Evolutionary conservation across 2,113 vertebrate species (phyloP).

Genomic region (Antechinus flavipes): DNA sequence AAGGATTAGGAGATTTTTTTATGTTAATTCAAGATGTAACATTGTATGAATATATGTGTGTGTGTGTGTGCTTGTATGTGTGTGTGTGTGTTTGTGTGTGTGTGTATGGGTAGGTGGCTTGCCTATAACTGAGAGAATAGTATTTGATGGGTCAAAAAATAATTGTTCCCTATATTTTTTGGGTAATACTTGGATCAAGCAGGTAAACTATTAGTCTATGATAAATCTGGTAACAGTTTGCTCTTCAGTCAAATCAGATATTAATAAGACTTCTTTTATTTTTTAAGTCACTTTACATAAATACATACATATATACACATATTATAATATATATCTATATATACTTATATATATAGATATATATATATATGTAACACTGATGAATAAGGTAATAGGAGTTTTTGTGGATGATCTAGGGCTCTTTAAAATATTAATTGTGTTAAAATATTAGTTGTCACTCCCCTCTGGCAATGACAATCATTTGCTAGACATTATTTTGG

Average conservation of each 20-base stretch:
- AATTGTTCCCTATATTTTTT: not conserved
- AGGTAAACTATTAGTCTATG: not conserved
- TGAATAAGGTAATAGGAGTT: not conserved
- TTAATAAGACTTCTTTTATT: not conserved
- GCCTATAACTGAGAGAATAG: not conserved
- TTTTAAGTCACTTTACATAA: not conserved
- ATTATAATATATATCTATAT: no score
- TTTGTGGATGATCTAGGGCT: not conserved
- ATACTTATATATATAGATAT: no score
- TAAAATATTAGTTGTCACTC: not conserved
- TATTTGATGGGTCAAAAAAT: not conserved
- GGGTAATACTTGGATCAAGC: not conserved
- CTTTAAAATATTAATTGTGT: not conserved
- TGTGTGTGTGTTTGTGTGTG: not conserved
- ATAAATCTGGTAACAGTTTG: not conserved
- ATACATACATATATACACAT: no score
- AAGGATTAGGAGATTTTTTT: not conserved
- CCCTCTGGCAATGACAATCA: not conserved
- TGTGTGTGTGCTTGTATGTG: not conserved
- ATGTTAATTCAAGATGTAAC: not conserved
- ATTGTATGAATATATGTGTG: not conserved
- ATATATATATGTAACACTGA: not conserved
- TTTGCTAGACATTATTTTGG: constrained; percentile 32
- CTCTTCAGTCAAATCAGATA: not conserved
- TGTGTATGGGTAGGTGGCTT: not conserved